Evolutionary conservation across 2,797 vertebrate genomes (phyloP).

Genomic region (Xenops minutus): DNA sequence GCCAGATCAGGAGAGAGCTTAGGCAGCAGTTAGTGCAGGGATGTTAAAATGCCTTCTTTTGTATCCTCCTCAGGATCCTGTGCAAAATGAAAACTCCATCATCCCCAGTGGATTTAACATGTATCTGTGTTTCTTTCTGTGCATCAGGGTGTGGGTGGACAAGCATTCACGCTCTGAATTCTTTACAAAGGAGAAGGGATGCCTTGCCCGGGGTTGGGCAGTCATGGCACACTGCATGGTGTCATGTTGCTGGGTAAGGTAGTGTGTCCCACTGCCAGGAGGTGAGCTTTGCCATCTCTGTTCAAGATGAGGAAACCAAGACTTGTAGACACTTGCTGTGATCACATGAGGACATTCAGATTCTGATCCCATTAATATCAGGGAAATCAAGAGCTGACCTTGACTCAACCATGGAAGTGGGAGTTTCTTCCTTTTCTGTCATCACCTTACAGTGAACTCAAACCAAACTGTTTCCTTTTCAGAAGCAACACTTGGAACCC

Average conservation of each 20-base stretch:
- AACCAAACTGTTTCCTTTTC: neutral
- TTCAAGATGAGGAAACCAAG: neutral
- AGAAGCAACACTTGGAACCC: neutral
- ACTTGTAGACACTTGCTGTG: neutral
- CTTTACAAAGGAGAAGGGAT: neutral
- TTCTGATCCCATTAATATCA: neutral
- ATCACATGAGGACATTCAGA: neutral
- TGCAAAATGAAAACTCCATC: neutral
- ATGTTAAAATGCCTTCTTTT: neutral
- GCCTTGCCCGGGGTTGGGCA: neutral
- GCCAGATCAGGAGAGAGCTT: neutral
- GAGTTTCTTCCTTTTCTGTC: conserved; percentile 30
- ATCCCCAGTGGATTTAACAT: neutral
- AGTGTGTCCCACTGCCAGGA: neutral
- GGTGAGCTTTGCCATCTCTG: neutral
- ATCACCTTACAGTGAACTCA: neutral
- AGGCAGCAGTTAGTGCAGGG: neutral
- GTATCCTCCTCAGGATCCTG: neutral
- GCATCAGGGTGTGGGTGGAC: neutral
- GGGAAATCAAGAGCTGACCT: neutral
- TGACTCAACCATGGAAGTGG: neutral
- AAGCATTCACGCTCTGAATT: neutral
- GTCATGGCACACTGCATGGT: neutral
- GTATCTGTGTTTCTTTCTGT: neutral
- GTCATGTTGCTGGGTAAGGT: neutral